A percentile compares a stretch with the other conserved stretches of the same genome.
Conservation (phyloP, 2,113 vertebrate genomes). For the Onychorhynchus coronatus region DNA sequence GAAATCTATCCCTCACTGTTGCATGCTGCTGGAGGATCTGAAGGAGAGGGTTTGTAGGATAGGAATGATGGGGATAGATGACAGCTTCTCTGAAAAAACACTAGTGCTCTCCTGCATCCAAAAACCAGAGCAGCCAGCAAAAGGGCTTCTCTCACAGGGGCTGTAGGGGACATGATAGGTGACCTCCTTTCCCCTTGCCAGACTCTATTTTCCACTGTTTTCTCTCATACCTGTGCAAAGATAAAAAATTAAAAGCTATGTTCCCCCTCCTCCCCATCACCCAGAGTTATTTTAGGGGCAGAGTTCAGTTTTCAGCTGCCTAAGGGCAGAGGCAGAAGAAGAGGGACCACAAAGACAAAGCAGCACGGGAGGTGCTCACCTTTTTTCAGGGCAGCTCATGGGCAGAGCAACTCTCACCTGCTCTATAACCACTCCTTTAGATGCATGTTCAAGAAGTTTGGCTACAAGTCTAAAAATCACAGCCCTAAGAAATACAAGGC, state of each 20-base stretch:
- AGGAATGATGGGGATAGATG: background rate
- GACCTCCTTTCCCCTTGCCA: background rate
- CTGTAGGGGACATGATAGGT: background rate
- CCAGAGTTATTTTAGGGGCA: background rate
- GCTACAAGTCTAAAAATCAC: background rate
- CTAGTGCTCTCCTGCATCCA: background rate
- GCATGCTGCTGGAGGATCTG: rapidly evolving
- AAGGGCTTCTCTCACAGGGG: background rate
- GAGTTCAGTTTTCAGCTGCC: background rate
- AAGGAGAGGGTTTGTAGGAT: background rate
- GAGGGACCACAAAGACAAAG: background rate
- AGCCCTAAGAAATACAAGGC: background rate
- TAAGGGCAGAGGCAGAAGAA: background rate
- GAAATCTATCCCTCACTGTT: rapidly evolving
- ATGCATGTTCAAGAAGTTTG: background rate
- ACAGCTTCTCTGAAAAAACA: background rate
- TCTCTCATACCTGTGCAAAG: background rate
- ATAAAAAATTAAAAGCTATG: background rate
- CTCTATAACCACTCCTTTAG: background rate
- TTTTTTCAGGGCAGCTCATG: background rate
- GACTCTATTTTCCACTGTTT: background rate
- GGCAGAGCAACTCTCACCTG: background rate
- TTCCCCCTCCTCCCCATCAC: background rate
- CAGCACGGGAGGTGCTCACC: background rate
- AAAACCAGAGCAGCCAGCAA: background rate